A percentile compares a stretch with the other conserved stretches of the same genome.
phyloP scores from a whole-genome alignment of 2,797 vertebrate genomes.

The Amniataba percoides region DNA sequence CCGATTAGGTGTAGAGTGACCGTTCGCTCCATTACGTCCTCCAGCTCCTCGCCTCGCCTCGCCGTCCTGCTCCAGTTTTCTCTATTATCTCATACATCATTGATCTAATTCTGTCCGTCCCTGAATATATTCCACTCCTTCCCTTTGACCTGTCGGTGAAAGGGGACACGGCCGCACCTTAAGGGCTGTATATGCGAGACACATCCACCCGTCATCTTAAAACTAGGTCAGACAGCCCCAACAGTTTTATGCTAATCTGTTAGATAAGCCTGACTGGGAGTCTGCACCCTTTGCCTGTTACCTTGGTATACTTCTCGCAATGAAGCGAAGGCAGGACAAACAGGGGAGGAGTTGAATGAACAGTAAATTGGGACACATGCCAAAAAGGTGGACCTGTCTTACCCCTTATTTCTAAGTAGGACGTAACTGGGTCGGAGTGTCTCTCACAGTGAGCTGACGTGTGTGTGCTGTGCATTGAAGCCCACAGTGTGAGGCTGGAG shows the following conservation, averaged over 20 bases:
- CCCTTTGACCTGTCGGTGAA: slow-evolving; percentile 35
- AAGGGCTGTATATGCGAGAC: slow-evolving; percentile 17
- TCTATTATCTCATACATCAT: slow-evolving; percentile 15
- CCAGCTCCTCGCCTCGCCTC: slow-evolving; percentile 12
- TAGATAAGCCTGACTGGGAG: slow-evolving; percentile 34
- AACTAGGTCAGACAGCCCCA: slow-evolving; percentile 64
- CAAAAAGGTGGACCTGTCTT: slow-evolving; percentile 21
- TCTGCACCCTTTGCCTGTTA: slow-evolving; percentile 26
- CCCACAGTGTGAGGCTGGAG: background rate
- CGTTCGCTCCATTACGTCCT: background rate
- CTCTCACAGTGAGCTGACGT: slow-evolving; percentile 19
- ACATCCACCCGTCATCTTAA: slow-evolving; percentile 24
- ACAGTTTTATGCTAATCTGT: slow-evolving; percentile 60
- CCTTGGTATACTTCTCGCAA: slow-evolving; percentile 22
- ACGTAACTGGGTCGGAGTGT: slow-evolving; percentile 52
- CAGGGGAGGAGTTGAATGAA: slow-evolving; percentile 14
- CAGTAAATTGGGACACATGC: slow-evolving; percentile 36
- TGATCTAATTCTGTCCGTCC: slow-evolving; percentile 55
- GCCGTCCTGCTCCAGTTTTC: slow-evolving; percentile 36
- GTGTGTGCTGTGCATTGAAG: background rate
- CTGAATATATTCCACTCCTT: slow-evolving; percentile 23
- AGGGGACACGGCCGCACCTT: slow-evolving; percentile 23
- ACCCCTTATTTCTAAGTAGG: slow-evolving; percentile 29
- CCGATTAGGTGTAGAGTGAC: slow-evolving; percentile 25
- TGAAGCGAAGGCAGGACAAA: slow-evolving; percentile 8